These are phyloP conservation scores for Eueremaeus valkanovi DNA, from an alignment of 2,888 invertebrate species.

Conservation along the genomic window DNA sequence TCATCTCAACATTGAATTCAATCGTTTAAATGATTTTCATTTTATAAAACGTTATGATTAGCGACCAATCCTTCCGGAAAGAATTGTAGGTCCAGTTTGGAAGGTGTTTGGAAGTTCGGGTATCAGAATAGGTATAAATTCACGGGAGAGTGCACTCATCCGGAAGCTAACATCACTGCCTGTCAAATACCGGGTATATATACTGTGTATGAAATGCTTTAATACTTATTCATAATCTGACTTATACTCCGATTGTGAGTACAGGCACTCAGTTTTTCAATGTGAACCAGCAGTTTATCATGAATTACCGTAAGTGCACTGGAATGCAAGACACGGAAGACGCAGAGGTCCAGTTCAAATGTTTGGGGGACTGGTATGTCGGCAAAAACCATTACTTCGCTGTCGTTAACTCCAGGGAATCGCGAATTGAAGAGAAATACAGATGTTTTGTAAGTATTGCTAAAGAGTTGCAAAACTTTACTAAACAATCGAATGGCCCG, in stretches of 20 bases:
- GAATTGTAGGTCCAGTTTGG: conserved; percentile 84
- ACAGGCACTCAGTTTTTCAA: conserved; percentile 81
- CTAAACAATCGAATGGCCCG: too few species aligned
- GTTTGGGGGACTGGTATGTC: conserved; percentile 91
- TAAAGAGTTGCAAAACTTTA: too few species aligned
- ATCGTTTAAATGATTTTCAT: neutral
- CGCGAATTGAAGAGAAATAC: conserved; percentile 88
- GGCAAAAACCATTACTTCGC: conserved; percentile 95
- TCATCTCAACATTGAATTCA: too few species aligned
- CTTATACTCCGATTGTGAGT: neutral
- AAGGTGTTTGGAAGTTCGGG: conserved; percentile 95
- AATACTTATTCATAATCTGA: neutral
- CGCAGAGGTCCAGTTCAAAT: conserved; percentile 86
- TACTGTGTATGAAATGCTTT: neutral
- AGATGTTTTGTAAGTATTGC: conserved; percentile 67
- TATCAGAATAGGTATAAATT: conserved; percentile 74
- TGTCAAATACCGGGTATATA: conserved; percentile 77
- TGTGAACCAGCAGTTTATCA: conserved; percentile 93
- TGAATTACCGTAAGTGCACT: conserved; percentile 82
- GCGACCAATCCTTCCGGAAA: conserved; percentile 81
- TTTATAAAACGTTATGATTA: conserved; percentile 38
- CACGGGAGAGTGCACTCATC: conserved; percentile 84
- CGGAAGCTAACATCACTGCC: conserved; percentile 79
- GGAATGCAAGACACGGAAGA: conserved; percentile 86
- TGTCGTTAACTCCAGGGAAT: conserved; percentile 93